Evolutionary conservation across 2,888 invertebrate genomes (phyloP).

Genomic region (Heliconius ethilla): DNA sequence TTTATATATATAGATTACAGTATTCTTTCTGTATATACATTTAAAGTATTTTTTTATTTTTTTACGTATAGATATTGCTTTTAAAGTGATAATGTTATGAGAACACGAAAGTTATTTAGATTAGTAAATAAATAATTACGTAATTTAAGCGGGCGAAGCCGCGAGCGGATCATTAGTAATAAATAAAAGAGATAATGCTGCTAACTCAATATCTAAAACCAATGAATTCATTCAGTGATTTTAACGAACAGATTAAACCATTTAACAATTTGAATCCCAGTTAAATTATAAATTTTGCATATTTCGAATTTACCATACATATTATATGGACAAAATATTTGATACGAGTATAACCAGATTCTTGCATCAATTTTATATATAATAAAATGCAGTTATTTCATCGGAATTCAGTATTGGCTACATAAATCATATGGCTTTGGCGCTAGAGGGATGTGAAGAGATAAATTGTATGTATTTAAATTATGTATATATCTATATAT

Average conservation of each 20-base stretch:
- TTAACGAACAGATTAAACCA: background rate
- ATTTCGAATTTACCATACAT: background rate
- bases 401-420: slow-evolving; percentile 17
- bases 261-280: background rate
- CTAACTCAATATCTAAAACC: background rate
- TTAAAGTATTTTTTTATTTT: too few species aligned
- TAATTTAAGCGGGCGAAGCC: too few species aligned
- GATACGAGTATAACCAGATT: slow-evolving; percentile 4
- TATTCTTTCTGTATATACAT: too few species aligned
- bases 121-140: too few species aligned
- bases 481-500: background rate
- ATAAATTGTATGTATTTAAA: too few species aligned
- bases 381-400: slow-evolving; percentile 18
- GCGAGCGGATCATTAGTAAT: background rate
- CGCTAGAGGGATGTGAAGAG: background rate
- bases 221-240: background rate
- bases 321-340: background rate
- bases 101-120: too few species aligned
- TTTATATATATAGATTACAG: too few species aligned
- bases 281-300: background rate
- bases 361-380: slow-evolving; percentile 14
- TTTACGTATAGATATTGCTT: too few species aligned
- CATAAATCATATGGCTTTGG: background rate
- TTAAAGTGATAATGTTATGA: too few species aligned
- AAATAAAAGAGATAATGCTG: background rate